These are phyloP conservation scores for Hypothenemus hampei DNA, from an alignment of 1,140 invertebrate genomes.

Conservation along the genomic window DNA sequence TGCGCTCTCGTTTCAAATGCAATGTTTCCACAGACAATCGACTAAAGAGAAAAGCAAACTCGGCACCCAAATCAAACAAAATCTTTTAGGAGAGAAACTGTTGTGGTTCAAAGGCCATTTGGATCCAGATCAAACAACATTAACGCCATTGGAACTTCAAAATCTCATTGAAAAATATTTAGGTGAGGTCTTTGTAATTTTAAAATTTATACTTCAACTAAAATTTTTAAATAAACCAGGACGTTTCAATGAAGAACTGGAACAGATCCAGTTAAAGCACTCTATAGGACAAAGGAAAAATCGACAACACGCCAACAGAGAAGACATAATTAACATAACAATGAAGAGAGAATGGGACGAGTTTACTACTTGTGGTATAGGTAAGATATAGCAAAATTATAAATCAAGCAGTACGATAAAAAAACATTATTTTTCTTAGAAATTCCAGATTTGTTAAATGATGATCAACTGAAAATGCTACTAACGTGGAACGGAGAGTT, in stretches of 20 bases:
- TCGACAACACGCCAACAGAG: conserved; percentile 68
- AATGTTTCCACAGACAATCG: conserved; percentile 52
- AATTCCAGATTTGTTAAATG: conserved; percentile 60
- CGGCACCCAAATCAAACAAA: conserved; percentile 61
- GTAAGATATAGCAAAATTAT: conserved; percentile 41
- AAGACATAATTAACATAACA: conserved; percentile 68
- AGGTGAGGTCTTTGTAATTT: conserved; percentile 2
- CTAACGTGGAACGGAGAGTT: conserved; percentile 63
- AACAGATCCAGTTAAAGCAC: conserved; percentile 69
- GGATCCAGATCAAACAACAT: conserved; percentile 48
- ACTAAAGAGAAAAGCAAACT: conserved; percentile 61
- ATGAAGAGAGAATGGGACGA: conserved; percentile 64
- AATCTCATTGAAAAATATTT: conserved; percentile 54
- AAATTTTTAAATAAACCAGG: conserved; percentile 42
- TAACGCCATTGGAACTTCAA: conserved; percentile 53
- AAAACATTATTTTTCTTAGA: conserved; percentile 46
- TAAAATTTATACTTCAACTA: background rate
- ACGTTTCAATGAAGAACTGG: conserved; percentile 70
- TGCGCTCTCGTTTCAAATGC: conserved; percentile 8
- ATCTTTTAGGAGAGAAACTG: conserved; percentile 65
- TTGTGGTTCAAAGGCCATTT: conserved; percentile 64
- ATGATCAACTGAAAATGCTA: conserved; percentile 54
- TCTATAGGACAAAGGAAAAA: conserved; percentile 65
- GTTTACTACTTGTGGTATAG: conserved; percentile 66
- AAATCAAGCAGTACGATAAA: background rate